Evolutionary conservation across 2,113 vertebrate genomes (phyloP), one percentile per base, ranked within the genome.

Genomic region (Corythornis madagascariensis): DNA sequence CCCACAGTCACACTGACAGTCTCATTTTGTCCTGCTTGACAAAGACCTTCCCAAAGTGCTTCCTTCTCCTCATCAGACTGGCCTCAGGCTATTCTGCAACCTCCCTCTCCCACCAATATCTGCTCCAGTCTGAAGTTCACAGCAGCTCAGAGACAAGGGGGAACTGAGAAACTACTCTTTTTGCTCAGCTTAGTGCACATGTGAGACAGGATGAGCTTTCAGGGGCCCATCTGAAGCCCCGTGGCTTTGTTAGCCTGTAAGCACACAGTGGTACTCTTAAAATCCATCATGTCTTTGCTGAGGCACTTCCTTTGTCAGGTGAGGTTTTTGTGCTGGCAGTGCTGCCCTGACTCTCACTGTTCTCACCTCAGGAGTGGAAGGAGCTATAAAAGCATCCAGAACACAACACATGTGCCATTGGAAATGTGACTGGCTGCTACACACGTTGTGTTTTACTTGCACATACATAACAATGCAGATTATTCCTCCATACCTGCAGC

Each of bases 1-100:
- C 47, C 66, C 26, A 4, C 2, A 59, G 26, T 4, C 33, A 3
- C 0, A 7, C 2, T 28, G 33, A 16, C 0, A 9, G 24, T 16
- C 61, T 43, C 17, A 3, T n/a, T 20, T 29, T 38, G 11, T 9
- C 48, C 4, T 12, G 17, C 4, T 5, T 28, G 1, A 20, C 4
- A 9, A 0, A 5, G 48, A 66, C 20, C 65, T 35, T 67, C n/a
- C 38, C 21, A 11, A 63, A 59, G n/a, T 4, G 8, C 13, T 9
- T 14, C 31, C 2, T 20, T 25, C 35, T 69, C 45, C 72, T 60
- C 29, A 22, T 17, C 2, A n/a, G 20, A 25, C 1, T 1, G 11
- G 43, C 19, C 16, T 25, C n/a, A 14, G 13, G 24, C 79, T 80
- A 28, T 8, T 26, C 31, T 24, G 26, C 40, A 64, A 5, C n/a